Base-by-base conservation (phyloP, 2,797 vertebrate genomes). In the Chrysocyon brachyurus region DNA sequence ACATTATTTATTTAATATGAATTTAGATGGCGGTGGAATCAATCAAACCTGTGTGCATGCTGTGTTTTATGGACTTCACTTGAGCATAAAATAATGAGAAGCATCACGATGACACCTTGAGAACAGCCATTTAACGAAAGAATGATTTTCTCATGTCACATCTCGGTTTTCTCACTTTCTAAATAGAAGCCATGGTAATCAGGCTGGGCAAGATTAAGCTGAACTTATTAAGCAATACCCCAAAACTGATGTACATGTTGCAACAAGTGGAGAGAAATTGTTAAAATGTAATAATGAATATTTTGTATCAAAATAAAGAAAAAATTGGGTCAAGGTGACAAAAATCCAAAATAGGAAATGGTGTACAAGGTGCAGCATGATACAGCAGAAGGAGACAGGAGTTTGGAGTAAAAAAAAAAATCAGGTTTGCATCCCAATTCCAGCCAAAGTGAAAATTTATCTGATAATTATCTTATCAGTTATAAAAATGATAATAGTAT, bases 131-230 rank as follows among this genome's bases (percentile, higher is more conserved):
- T 59, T 57, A 66, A 24, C 9, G 0, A 7, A 56, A 40, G 59
- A 17, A 3, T 0, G 26, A 2, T 16, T 12, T 54, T 77, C 40
- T 24, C 6, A 1, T 1, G 9, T 24, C 33, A 21, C 11, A 2
- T 12, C 3, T 2, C 6, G 31, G 6, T 7, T 52, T 77, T 75
- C 82, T 73, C 77, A 4, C 36, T 68, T 83, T 75, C 72, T 68
- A 33, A 54, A 49, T 1, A 12, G 57, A 83, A 81, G 57, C 17
- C 33, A 0, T 12, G 70, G 75, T 4, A 31, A n/a, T 7, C 11
- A 64, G 46, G 19, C 5, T 15, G 56, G 52, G 54, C 21, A 24
- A 72, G 82, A 19, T 1, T 31, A 56, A 33, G 68, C 59, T n/a
- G 52, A 28, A 54, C 52, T 66, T 15, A 5, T 8, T 56, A 56